Evolutionary conservation across 2,888 invertebrate genomes (phyloP).

Genomic region (Esperia sulphurella): DNA sequence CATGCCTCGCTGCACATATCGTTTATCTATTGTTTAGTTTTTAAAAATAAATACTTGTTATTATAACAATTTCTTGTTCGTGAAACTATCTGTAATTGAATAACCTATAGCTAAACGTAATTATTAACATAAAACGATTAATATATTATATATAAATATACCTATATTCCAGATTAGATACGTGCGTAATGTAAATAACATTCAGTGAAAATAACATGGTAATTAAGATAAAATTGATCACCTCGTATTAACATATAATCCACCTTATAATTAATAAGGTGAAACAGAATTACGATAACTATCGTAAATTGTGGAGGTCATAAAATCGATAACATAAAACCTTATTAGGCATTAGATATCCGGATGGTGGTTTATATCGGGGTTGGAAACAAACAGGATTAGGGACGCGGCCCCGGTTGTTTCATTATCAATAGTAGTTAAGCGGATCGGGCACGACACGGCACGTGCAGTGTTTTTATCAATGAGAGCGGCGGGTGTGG

Average conservation of each 20-base stretch:
- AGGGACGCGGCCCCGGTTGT: slow-evolving; percentile 33
- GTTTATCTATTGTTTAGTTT: slow-evolving; percentile 5
- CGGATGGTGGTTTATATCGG: slow-evolving; percentile 10
- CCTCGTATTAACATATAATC: slow-evolving; percentile 6
- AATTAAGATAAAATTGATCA: slow-evolving; percentile 16
- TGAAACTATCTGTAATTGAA: neutral
- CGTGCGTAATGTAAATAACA: slow-evolving; percentile 14
- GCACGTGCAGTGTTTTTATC: slow-evolving; percentile 74
- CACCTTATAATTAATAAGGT: slow-evolving; percentile 7
- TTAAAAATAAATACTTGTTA: slow-evolving; percentile 5
- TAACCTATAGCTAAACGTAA: slow-evolving; percentile 11
- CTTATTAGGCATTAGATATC: slow-evolving; percentile 4
- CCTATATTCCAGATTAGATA: slow-evolving; percentile 9
- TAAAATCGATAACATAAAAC: slow-evolving; percentile 3
- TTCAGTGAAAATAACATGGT: slow-evolving; percentile 17
- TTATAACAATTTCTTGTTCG: neutral
- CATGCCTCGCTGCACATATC: slow-evolving; percentile 19
- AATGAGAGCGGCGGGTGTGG: slow-evolving; percentile 36
- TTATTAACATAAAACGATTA: slow-evolving; percentile 11
- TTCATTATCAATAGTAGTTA: slow-evolving; percentile 67
- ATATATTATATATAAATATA: no score
- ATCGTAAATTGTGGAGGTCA: neutral
- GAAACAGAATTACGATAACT: slow-evolving; percentile 3
- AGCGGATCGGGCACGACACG: slow-evolving; percentile 68
- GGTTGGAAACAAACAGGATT: slow-evolving; percentile 47